Base-by-base conservation (phyloP, 2,888 invertebrate genomes). In the Lamellibrachia satsuma region DNA sequence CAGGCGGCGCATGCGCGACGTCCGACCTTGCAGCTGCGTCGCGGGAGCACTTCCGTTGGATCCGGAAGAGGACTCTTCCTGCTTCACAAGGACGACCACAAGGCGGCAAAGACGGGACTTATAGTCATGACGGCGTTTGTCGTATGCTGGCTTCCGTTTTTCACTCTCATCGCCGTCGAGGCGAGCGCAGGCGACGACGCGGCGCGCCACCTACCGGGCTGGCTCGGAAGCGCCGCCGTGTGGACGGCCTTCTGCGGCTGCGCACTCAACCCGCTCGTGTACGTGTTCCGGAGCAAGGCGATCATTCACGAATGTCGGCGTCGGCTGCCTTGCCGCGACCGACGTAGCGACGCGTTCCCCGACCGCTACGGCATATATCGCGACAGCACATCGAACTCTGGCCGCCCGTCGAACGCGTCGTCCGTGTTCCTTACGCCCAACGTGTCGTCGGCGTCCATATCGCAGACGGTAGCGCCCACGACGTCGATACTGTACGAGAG, bases 11-110 rank as follows among this genome's bases (percentile, higher is more conserved):
- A 95, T 98, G 98, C 94, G 97, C 98, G 92, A 98, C 91, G 91
- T n/a, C 98, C 96, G 98, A 98, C 97, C 98, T 98, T 94, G 97
- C 98, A 94, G 98, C 98, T 2, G 98, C 98, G 11, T 97, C 95
- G 95, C 93, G 94, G 94, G 15, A 94, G 95, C 55, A 95, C 95
- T 91, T 94, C 94, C 75, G 92, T 95, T 52, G 95, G 95, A 92
- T 94, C 95, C 95, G 95, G 95, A 96, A 51, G 91, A 15, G 91
- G 91, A 98, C 51, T 52, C 6, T 91, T 93, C 90, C 52, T 39
- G n/a, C 91, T 93, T 11, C 98, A 98, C 94, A 97, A 98, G 92
- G 98, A 98, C 96, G 98, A 98, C 97, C 98, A 98, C 94, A 97
- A 98, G 94, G 98, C 98, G 2, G 98, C 98, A 9, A 98, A 98